Percentiles rank a stretch among this genome's conserved stretches.
phyloP scores from a whole-genome alignment of 2,888 invertebrate genomes.

The Euphydryas editha region DNA sequence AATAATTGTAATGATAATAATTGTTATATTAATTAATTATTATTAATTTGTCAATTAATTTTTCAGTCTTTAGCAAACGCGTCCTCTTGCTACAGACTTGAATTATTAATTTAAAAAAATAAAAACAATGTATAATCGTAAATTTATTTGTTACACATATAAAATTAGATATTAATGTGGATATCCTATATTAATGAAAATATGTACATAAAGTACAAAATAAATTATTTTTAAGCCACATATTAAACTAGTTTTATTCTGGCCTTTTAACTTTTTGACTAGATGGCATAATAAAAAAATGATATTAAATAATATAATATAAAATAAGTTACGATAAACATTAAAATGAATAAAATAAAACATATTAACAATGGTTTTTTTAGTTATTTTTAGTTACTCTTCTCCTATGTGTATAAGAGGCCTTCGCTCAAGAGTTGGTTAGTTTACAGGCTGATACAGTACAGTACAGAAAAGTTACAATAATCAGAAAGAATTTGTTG shows the following conservation, averaged over 20 bases:
- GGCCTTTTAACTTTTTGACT: conserved; percentile 3
- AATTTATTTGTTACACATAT: neutral
- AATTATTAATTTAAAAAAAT: conserved; percentile 10
- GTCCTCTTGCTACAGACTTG: conserved; percentile 77
- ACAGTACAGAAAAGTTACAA: too few species aligned
- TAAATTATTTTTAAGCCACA: conserved; percentile 7
- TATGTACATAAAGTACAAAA: neutral
- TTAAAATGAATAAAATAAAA: neutral
- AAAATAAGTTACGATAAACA: neutral
- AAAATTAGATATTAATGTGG: neutral
- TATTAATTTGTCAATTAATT: neutral
- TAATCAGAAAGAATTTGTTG: too few species aligned
- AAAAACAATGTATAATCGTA: conserved; percentile 7
- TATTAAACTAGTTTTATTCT: neutral
- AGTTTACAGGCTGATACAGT: too few species aligned
- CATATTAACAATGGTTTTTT: too few species aligned
- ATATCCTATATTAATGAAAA: neutral
- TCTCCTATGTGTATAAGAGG: too few species aligned
- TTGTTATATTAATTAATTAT: neutral
- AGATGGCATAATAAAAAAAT: neutral
- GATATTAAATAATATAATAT: neutral
- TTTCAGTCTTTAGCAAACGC: conserved; percentile 69
- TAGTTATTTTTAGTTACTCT: too few species aligned
- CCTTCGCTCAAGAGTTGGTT: too few species aligned
- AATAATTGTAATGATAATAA: neutral